A percentile compares a stretch with the other conserved stretches of the same genome.
Conservation (phyloP, 2,888 invertebrate genomes). For the Cheilosia vernalis region DNA sequence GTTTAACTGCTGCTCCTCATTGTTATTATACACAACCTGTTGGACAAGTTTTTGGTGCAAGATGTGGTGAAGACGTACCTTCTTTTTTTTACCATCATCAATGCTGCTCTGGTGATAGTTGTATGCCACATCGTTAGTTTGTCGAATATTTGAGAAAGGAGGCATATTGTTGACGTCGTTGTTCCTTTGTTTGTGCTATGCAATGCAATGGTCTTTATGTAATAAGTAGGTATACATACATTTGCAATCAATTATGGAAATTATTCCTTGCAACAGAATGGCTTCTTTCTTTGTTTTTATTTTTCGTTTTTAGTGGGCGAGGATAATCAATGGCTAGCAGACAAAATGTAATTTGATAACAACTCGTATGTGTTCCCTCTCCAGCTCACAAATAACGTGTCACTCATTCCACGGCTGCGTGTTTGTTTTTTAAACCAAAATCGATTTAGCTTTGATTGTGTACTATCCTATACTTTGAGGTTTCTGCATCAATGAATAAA, state of each 20-base stretch:
- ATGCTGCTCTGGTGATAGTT: conserved; percentile 14
- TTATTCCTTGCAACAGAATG: conserved; percentile 8
- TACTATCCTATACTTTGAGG: too few species aligned
- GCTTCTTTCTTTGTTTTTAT: background rate
- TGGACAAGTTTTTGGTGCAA: conserved; percentile 67
- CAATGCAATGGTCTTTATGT: conserved; percentile 10
- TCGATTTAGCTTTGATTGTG: too few species aligned
- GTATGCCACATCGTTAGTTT: conserved; percentile 69
- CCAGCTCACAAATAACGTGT: background rate
- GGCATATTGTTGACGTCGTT: conserved; percentile 30
- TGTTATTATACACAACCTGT: conserved; percentile 67
- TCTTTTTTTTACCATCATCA: background rate
- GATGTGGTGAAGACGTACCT: background rate
- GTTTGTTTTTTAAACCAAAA: too few species aligned
- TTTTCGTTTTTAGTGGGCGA: background rate
- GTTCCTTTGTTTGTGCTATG: conserved; percentile 37
- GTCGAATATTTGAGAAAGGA: conserved; percentile 43
- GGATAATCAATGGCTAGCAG: too few species aligned
- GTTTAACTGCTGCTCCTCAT: conserved; percentile 30
- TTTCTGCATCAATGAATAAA: background rate
- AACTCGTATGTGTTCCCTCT: background rate
- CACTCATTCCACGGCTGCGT: too few species aligned
- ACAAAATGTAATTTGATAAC: background rate
- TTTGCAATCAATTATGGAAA: conserved; percentile 36
- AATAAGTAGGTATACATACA: background rate